phyloP scores from a whole-genome alignment of 2,888 invertebrate genomes.

The Caenorhabditis japonica region DNA sequence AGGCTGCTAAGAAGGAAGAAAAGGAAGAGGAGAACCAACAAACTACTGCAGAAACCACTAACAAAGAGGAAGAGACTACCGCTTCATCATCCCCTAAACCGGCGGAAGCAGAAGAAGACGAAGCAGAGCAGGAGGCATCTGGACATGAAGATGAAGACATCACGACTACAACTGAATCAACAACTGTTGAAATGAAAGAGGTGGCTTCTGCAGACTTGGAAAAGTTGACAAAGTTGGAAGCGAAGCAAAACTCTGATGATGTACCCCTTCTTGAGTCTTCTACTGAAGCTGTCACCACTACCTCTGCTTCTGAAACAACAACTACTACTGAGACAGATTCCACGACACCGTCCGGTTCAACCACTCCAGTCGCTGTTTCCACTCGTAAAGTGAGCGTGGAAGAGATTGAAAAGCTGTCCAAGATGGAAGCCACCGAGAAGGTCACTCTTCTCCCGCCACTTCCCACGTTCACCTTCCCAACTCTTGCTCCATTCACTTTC shows the following conservation, averaged over 20 bases:
- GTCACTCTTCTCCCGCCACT: slow-evolving; percentile 47
- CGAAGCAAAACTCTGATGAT: slow-evolving; percentile 24
- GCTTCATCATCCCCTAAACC: slow-evolving; percentile 17
- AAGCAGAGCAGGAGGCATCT: slow-evolving; percentile 35
- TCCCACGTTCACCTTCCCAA: slow-evolving; percentile 46
- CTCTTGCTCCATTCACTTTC: slow-evolving; percentile 46
- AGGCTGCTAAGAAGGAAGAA: neutral
- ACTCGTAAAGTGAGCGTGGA: slow-evolving; percentile 24
- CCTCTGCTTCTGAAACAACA: neutral
- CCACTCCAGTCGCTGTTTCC: slow-evolving; percentile 18
- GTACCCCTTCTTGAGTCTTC: slow-evolving; percentile 16
- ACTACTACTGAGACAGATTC: neutral
- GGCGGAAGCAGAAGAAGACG: slow-evolving; percentile 31
- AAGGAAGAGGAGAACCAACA: slow-evolving; percentile 1
- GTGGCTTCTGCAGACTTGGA: slow-evolving; percentile 23
- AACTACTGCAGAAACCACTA: neutral
- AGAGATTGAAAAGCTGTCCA: slow-evolving; percentile 46
- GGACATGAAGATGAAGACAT: slow-evolving; percentile 38
- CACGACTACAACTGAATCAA: slow-evolving; percentile 28
- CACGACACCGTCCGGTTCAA: slow-evolving; percentile 5
- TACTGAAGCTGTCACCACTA: slow-evolving; percentile 5
- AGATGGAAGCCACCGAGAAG: slow-evolving; percentile 39
- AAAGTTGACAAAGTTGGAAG: slow-evolving; percentile 25
- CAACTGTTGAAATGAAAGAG: slow-evolving; percentile 21
- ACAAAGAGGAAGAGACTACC: neutral